Evolutionary conservation across 2,113 vertebrate species (phyloP).

Genomic region (Rutilus rutilus): DNA sequence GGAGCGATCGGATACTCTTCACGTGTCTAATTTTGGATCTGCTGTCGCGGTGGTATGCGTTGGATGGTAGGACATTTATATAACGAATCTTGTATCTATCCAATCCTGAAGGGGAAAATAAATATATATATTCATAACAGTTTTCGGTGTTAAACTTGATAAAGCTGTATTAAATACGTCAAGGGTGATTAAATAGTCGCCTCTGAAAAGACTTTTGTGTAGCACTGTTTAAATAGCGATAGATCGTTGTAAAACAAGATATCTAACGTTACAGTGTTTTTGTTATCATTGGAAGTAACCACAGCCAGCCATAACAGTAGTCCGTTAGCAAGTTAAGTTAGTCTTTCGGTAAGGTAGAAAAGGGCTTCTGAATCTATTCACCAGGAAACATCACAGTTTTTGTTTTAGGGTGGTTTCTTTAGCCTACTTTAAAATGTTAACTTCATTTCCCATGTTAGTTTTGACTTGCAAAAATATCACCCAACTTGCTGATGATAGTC

Average conservation of each 20-base stretch:
- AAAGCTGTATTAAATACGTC: neutral
- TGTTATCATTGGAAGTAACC: neutral
- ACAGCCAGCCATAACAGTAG: neutral
- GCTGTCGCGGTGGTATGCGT: conserved; percentile 1
- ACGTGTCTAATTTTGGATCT: conserved; percentile 44
- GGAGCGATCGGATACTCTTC: neutral
- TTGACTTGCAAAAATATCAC: neutral
- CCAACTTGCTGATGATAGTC: neutral
- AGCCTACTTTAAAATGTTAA: too few relatives aligned
- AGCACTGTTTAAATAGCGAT: neutral
- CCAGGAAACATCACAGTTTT: neutral
- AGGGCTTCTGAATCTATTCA: neutral
- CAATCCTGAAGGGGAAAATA: neutral
- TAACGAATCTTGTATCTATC: neutral
- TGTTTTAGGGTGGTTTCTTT: neutral
- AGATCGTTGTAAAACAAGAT: neutral
- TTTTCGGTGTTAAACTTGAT: neutral
- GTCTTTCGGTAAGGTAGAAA: neutral
- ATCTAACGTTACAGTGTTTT: neutral
- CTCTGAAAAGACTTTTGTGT: neutral
- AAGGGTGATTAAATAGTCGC: neutral
- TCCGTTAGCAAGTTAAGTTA: too few relatives aligned
- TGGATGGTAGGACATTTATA: conserved; percentile 20
- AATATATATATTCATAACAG: neutral
- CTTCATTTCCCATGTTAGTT: too few relatives aligned